These are phyloP conservation scores for Nebria ingens DNA, from an alignment of 1,140 invertebrate genomes.

Conservation along the genomic window DNA sequence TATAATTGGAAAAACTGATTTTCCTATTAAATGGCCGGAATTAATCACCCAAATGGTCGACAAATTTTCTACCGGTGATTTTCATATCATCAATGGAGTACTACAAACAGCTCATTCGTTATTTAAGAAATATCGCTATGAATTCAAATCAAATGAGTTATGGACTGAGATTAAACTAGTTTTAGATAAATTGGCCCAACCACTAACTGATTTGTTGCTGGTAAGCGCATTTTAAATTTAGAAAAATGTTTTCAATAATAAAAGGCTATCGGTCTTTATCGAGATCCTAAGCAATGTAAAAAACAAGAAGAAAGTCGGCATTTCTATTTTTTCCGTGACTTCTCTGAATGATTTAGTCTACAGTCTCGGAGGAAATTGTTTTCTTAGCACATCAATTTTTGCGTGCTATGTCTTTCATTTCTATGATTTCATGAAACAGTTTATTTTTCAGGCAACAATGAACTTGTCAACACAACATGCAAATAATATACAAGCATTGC, in stretches of 20 bases:
- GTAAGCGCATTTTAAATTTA: constrained; percentile 47
- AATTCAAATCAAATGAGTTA: constrained; percentile 88
- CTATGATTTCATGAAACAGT: background rate
- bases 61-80: constrained; percentile 80
- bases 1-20: constrained; percentile 89
- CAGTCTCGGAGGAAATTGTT: too few species aligned
- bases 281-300: too few species aligned
- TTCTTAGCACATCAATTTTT: too few species aligned
- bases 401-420: background rate
- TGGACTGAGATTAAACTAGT: constrained; percentile 98
- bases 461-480: constrained; percentile 67
- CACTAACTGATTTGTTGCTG: constrained; percentile 83
- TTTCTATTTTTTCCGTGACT: too few species aligned
- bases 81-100: constrained; percentile 91
- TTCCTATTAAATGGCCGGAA: constrained; percentile 88
- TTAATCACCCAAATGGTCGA: constrained; percentile 85
- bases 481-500: constrained; percentile 68
- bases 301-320: too few species aligned
- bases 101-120: constrained; percentile 90
- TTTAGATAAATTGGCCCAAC: constrained; percentile 83
- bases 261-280: too few species aligned
- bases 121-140: constrained; percentile 91
- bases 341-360: too few species aligned
- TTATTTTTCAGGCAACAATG: constrained; percentile 66
- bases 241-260: background rate